Percentiles rank a stretch among this genome's conserved stretches.
phyloP scores from a whole-genome alignment of 1,140 invertebrate species.

The Aphidius ervi region DNA sequence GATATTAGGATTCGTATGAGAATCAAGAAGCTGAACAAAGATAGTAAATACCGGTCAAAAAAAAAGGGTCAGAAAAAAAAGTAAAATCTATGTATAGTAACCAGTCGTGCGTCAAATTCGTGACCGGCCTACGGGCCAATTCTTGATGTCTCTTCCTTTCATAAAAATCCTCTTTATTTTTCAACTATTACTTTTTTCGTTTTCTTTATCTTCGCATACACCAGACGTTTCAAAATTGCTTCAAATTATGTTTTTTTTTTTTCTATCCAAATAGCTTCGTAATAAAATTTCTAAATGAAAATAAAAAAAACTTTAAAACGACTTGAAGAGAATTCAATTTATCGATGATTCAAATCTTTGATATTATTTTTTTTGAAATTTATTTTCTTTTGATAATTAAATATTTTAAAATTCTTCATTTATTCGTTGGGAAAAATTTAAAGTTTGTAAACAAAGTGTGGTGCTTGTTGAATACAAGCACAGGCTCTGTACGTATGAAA shows the following conservation, averaged over 20 bases:
- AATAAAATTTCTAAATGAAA: not conserved
- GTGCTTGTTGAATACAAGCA: slow-evolving; percentile 50
- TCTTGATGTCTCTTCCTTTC: slow-evolving; percentile 23
- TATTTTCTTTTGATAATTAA: slow-evolving; percentile 8
- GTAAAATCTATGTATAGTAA: slow-evolving; percentile 37
- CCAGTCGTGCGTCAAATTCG: slow-evolving; percentile 47
- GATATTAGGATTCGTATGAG: slow-evolving; percentile 50
- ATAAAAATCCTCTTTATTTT: not conserved
- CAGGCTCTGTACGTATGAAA: slow-evolving; percentile 44
- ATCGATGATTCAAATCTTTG: slow-evolving; percentile 1
- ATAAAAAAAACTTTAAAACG: not conserved
- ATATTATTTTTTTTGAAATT: not conserved
- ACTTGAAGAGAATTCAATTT: not conserved
- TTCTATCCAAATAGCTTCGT: too few species aligned
- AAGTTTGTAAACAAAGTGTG: slow-evolving; percentile 29
- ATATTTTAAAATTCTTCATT: slow-evolving; percentile 5
- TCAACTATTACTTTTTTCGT: not conserved
- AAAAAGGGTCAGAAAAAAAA: slow-evolving; percentile 12
- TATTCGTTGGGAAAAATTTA: slow-evolving; percentile 52
- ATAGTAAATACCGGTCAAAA: slow-evolving; percentile 23
- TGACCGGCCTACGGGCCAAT: slow-evolving; percentile 44
- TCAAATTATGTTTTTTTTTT: too few species aligned
- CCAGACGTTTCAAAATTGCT: too few species aligned
- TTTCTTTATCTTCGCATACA: too few species aligned
- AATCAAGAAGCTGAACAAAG: slow-evolving; percentile 28